Evolutionary conservation across 2,888 invertebrate genomes (phyloP).

Genomic region (Cephus nigrinus): DNA sequence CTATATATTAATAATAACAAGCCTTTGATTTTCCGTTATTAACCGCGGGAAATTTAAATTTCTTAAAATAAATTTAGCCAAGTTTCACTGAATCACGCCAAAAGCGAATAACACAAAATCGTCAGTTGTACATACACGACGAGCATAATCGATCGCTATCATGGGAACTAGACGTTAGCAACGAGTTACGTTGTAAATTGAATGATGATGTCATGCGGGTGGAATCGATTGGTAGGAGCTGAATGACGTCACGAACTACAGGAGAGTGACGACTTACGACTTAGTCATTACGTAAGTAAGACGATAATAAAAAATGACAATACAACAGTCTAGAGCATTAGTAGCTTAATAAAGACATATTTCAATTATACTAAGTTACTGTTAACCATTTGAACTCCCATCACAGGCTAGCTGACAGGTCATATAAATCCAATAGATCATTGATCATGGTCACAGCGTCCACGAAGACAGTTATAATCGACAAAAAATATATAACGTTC

Average conservation of each 20-base stretch:
- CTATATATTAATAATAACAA: not conserved
- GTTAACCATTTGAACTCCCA: not conserved
- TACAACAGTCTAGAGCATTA: not conserved
- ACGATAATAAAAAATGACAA: not conserved
- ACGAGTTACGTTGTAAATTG: not conserved
- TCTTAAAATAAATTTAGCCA: not conserved
- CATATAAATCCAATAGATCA: not conserved
- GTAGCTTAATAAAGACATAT: not conserved
- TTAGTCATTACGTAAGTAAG: not conserved
- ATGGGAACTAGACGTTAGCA: not conserved
- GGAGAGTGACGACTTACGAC: not conserved
- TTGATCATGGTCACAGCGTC: not conserved
- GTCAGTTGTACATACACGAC: not conserved
- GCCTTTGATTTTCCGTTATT: not conserved
- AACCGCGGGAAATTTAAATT: not conserved
- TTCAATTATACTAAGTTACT: not conserved
- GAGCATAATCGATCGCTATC: not conserved
- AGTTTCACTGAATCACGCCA: not conserved
- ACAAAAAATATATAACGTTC: not conserved
- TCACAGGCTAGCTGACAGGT: not conserved
- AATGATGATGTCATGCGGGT: not conserved
- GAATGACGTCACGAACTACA: not conserved
- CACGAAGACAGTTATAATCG: not conserved
- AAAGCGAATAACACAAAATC: not conserved
- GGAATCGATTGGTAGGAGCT: not conserved